Base-by-base conservation (phyloP, 1,140 invertebrate genomes). In the Octopus sinensis region DNA sequence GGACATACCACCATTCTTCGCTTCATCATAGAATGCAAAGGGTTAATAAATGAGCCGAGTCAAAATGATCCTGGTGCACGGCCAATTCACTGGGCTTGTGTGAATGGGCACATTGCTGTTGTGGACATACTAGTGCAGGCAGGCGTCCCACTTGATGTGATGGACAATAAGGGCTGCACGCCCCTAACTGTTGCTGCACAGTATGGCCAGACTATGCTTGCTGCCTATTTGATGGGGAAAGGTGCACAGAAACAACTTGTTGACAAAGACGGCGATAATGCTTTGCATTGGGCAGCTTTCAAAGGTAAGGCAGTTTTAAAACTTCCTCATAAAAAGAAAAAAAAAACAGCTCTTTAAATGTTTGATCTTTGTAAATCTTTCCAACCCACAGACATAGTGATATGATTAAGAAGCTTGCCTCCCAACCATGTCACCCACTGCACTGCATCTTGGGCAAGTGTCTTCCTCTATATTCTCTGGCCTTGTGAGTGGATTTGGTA, bases 41-140 rank as follows among this genome's bases (percentile, higher is more conserved):
- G 94, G 17, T 95, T 95, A 4, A 93, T 97, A 7, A 95, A 97
- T 91, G 91, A 96, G 75, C 94, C 95, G 1, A 96, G 96, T 87
- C 91, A 96, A 78, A 96, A 96, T 71, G 96, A 95, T 4, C 93
- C 96, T 90, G 96, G 95, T 4, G 96, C 96, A 0, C 92, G 94
- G 71, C 96, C 96, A 1, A 96, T 97, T 82, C 96, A 97, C 88
- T 97, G 96, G 96, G 96, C 96, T 4, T 96, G 96, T 88, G 91
- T 93, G 7, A 94, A 94, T 91, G 96, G 96, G 1, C 96, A 97
- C 87, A 94, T 96, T 12, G 88, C 88, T 23, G 94, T 96, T 68
- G 95, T 95, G 17, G 96, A 97, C 91, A 93, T 96, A 9, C 89
- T 96, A 12, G 90, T 96, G 4, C 84, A 94, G 93, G 92, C 93